These are phyloP conservation scores for Podabrus alpinus DNA, from an alignment of 2,888 invertebrate species.

Conservation along the genomic window DNA sequence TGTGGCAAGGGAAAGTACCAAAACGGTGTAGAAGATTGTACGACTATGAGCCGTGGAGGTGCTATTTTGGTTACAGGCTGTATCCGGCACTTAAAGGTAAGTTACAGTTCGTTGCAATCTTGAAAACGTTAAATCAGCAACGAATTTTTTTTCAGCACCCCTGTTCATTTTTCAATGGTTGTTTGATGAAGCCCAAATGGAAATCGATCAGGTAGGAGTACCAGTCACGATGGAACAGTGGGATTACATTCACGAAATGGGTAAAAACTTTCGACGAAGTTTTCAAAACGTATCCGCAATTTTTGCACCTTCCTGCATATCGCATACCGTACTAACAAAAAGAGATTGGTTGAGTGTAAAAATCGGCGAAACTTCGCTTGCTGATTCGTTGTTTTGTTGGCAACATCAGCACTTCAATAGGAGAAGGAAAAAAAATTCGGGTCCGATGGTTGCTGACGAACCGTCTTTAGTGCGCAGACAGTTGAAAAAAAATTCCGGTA, in stretches of 20 bases:
- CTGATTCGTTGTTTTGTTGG: conserved; percentile 88
- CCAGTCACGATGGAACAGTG: conserved; percentile 89
- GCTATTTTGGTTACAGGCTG: conserved; percentile 88
- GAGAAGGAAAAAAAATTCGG: conserved; percentile 35
- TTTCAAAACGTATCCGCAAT: conserved; percentile 84
- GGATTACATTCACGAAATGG: conserved; percentile 92
- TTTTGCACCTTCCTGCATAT: conserved; percentile 92
- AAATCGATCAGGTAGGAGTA: conserved; percentile 88
- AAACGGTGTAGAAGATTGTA: conserved; percentile 73
- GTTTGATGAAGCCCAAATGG: conserved; percentile 93
- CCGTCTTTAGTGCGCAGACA: conserved; percentile 34
- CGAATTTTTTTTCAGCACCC: conserved; percentile 65
- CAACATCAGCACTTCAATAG: conserved; percentile 62
- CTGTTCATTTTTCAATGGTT: conserved; percentile 94
- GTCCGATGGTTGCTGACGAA: conserved; percentile 41
- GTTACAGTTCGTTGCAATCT: conserved; percentile 32
- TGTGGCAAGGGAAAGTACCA: conserved; percentile 83
- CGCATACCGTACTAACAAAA: conserved; percentile 86
- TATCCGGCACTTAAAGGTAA: conserved; percentile 83
- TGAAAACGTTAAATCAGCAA: background rate
- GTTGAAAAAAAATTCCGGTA: conserved; percentile 33
- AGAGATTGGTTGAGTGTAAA: conserved; percentile 86
- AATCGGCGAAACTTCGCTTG: conserved; percentile 77
- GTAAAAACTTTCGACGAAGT: conserved; percentile 80
- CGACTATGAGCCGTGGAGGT: conserved; percentile 80